phyloP scores from a whole-genome alignment of 2,888 invertebrate genomes.

The Lasius fuliginosus region DNA sequence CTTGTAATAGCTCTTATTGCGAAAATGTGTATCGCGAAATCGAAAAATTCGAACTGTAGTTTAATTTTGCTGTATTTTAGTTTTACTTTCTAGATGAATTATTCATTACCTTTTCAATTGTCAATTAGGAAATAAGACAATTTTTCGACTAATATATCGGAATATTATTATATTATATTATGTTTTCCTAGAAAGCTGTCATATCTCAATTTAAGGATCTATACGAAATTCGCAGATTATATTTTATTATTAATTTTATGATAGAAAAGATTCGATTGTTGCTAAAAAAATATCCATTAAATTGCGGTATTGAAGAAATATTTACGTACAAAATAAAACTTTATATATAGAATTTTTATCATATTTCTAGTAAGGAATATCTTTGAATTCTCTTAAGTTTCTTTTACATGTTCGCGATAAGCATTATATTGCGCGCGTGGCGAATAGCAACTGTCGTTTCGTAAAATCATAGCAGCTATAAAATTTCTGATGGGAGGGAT shows the following conservation, averaged over 20 bases:
- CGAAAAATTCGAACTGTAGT: neutral
- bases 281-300: neutral
- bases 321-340: neutral
- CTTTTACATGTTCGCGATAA: neutral
- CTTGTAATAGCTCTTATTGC: slow-evolving; percentile 17
- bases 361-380: slow-evolving; percentile 1
- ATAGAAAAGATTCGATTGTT: neutral
- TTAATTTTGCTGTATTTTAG: slow-evolving; percentile 22
- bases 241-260: neutral
- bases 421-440: neutral
- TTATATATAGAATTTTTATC: neutral
- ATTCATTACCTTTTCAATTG: neutral
- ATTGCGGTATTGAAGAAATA: neutral
- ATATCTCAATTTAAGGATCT: neutral
- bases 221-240: neutral
- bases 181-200: neutral
- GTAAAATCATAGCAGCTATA: slow-evolving; percentile 32
- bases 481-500: neutral
- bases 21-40: slow-evolving; percentile 32
- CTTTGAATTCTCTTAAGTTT: neutral
- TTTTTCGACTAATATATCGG: neutral
- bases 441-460: slow-evolving; percentile 1
- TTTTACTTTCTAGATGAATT: neutral
- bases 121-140: neutral
- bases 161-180: neutral